phyloP scores from a whole-genome alignment of 2,113 vertebrate genomes.

The Ranitomeya variabilis region DNA sequence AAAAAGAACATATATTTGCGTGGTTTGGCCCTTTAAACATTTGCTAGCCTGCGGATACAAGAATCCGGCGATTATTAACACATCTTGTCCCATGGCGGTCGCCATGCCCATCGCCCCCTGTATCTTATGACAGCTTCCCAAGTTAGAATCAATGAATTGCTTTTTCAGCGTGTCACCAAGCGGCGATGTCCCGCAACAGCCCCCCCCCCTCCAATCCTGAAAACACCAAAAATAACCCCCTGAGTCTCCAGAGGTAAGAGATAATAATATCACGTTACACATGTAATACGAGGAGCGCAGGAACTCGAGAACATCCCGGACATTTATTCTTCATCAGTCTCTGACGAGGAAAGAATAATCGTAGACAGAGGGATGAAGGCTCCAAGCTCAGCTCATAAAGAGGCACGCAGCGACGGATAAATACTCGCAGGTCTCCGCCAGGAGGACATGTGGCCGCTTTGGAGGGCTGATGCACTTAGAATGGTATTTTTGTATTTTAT shows the following conservation, averaged over 20 bases:
- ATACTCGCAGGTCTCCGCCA: background rate
- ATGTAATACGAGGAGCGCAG: constrained; percentile 36
- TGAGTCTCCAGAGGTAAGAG: constrained; percentile 43
- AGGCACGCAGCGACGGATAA: constrained; percentile 30
- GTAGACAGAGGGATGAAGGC: background rate
- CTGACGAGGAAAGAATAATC: constrained; percentile 31
- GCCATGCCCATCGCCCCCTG: background rate
- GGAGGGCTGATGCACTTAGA: background rate
- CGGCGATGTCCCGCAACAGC: constrained; percentile 35
- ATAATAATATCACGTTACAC: constrained; percentile 50
- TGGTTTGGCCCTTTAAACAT: background rate
- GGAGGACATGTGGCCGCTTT: background rate
- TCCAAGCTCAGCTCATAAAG: background rate
- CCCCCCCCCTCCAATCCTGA: background rate
- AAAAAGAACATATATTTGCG: no score
- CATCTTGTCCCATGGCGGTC: background rate
- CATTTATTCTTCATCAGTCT: constrained; percentile 36
- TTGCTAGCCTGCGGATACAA: background rate
- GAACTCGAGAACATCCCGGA: constrained; percentile 13
- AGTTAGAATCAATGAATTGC: constrained; percentile 38
- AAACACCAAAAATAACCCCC: constrained; percentile 49
- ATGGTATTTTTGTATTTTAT: background rate
- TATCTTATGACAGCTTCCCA: constrained; percentile 42
- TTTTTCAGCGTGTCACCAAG: constrained; percentile 44
- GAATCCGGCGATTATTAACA: no score